These are phyloP conservation scores for Lymantria monacha DNA, from an alignment of 2,888 invertebrate species.

Conservation along the genomic window DNA sequence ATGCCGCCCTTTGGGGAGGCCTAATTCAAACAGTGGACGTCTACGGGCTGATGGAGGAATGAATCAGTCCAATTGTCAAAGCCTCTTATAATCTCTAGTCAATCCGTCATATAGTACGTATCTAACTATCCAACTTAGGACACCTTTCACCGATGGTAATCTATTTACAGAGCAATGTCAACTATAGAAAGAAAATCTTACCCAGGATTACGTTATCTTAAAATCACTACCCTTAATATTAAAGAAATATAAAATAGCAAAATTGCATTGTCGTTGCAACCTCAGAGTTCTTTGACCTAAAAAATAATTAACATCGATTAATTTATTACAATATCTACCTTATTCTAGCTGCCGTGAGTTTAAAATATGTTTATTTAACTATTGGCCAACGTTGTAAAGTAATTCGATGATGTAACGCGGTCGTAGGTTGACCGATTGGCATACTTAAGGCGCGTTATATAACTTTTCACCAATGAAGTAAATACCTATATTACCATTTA, in stretches of 20 bases:
- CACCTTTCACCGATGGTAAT: too few relatives aligned
- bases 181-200: too few relatives aligned
- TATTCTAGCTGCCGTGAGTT: constrained; percentile 11
- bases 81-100: too few relatives aligned
- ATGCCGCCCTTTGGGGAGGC: too few relatives aligned
- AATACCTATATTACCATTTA: constrained; percentile 10
- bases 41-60: too few relatives aligned
- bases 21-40: too few relatives aligned
- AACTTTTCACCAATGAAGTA: constrained; percentile 26
- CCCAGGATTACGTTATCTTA: too few relatives aligned
- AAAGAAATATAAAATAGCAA: background rate
- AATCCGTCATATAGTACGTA: too few relatives aligned
- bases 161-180: too few relatives aligned
- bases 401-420: constrained; percentile 14
- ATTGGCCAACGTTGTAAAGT: constrained; percentile 48
- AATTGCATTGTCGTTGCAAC: constrained; percentile 28
- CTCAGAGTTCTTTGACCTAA: constrained; percentile 39
- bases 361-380: constrained; percentile 8
- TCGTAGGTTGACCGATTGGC: constrained; percentile 44
- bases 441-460: constrained; percentile 46
- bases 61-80: too few relatives aligned
- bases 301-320: constrained; percentile 11
- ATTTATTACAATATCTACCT: constrained; percentile 14
- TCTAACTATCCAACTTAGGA: too few relatives aligned
- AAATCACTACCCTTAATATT: background rate